Evolutionary conservation across 1,140 invertebrate species (phyloP).

Genomic region (Bombus polaris): DNA sequence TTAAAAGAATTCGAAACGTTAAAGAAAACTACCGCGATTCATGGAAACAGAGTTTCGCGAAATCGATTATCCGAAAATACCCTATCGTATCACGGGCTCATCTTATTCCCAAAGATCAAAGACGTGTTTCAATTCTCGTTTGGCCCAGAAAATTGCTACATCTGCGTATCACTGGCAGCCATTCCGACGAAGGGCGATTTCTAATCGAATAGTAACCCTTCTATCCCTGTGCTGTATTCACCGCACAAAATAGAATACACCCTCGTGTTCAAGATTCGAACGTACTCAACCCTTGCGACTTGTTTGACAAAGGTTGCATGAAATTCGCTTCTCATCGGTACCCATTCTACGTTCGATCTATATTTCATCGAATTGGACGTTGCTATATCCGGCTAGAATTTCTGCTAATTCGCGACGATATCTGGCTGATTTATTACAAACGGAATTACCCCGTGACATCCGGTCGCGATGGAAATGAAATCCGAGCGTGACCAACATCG

Average conservation of each 20-base stretch:
- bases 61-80: background rate
- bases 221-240: background rate
- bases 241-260: background rate
- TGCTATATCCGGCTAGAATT: background rate
- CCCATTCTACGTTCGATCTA: background rate
- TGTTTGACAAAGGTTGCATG: background rate
- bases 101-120: constrained; percentile 15
- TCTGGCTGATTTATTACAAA: constrained; percentile 18
- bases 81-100: no score
- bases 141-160: background rate
- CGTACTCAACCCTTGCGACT: no score
- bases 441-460: constrained; percentile 12
- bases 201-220: constrained; percentile 25
- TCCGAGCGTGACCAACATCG: constrained; percentile 14
- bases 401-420: background rate
- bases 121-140: constrained; percentile 2
- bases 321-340: background rate
- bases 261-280: background rate
- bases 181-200: background rate
- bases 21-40: no score
- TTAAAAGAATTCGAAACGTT: no score
- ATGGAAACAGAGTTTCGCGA: no score
- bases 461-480: constrained; percentile 21
- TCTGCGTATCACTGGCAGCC: background rate
- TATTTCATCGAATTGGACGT: background rate